Evolutionary conservation across 2,797 vertebrate genomes (phyloP).

Genomic region (Antrozous pallidus): DNA sequence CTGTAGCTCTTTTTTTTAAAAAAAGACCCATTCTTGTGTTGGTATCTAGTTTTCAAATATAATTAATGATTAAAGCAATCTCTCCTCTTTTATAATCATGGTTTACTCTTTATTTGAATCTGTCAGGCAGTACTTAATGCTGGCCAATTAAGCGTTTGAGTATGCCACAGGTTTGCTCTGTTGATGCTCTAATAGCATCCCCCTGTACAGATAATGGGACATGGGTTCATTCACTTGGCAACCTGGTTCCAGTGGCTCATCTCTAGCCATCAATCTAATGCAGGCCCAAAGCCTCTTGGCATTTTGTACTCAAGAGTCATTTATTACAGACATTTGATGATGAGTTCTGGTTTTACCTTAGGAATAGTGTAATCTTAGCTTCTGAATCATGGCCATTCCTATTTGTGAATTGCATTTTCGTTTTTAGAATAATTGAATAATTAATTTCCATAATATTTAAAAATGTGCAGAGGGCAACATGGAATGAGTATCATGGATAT

Average conservation of each 20-base stretch:
- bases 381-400: not conserved
- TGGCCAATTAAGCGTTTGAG: not conserved
- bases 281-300: not conserved
- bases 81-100: not conserved
- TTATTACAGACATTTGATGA: not conserved
- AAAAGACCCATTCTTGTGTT: not conserved
- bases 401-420: not conserved
- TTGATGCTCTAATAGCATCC: not conserved
- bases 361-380: not conserved
- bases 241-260: not conserved
- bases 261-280: not conserved
- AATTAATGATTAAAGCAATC: not conserved
- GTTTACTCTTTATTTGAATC: not conserved
- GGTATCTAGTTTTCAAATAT: not conserved
- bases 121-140: not conserved
- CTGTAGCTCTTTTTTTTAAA: not conserved
- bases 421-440: not conserved
- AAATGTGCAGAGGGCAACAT: not conserved
- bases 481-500: not conserved
- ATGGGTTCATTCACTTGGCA: not conserved
- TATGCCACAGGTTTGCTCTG: not conserved
- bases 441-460: conserved; percentile 3
- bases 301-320: not conserved
- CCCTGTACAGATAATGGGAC: not conserved
- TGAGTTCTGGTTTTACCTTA: not conserved